A percentile compares a stretch with the other conserved stretches of the same genome.
Evolutionary conservation across 2,113 vertebrate species (phyloP).

Genomic region (Lucifuga dentata): DNA sequence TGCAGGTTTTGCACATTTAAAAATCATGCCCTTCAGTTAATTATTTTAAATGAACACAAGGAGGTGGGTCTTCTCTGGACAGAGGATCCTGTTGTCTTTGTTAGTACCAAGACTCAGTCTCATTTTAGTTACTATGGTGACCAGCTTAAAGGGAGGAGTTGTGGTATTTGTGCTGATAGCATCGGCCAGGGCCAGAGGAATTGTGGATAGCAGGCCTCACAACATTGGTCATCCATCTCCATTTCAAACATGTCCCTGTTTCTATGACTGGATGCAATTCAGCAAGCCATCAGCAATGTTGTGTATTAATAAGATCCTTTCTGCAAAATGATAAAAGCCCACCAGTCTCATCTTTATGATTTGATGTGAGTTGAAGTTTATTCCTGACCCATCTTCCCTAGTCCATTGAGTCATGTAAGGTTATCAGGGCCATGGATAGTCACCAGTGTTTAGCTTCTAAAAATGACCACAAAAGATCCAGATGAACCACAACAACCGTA

Average conservation of each 20-base stretch:
- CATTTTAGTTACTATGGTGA: conserved; percentile 66
- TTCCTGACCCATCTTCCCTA: conserved; percentile 33
- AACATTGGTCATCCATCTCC: conserved; percentile 73
- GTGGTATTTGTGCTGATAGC: conserved; percentile 48
- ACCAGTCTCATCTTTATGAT: conserved; percentile 38
- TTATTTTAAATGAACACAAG: conserved; percentile 43
- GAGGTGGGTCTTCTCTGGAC: conserved; percentile 45
- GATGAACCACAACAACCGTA: conserved; percentile 10
- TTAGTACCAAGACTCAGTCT: conserved; percentile 40
- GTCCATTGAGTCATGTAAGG: conserved; percentile 21
- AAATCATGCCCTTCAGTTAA: conserved; percentile 22
- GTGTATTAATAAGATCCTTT: conserved; percentile 30
- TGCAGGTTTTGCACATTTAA: conserved; percentile 41
- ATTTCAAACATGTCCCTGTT: conserved; percentile 60
- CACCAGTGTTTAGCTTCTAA: neutral
- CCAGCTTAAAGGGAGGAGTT: conserved; percentile 49
- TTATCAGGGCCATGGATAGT: conserved; percentile 13
- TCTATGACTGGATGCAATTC: conserved; percentile 42
- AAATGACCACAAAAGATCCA: conserved; percentile 14
- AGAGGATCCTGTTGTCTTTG: conserved; percentile 50
- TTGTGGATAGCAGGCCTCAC: conserved; percentile 72
- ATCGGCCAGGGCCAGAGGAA: conserved; percentile 56
- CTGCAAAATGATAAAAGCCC: conserved; percentile 30
- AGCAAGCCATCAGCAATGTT: conserved; percentile 25
- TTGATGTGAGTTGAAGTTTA: conserved; percentile 43